These are phyloP conservation scores for Vidua chalybeata DNA, from an alignment of 2,113 vertebrate species.

Conservation along the genomic window DNA sequence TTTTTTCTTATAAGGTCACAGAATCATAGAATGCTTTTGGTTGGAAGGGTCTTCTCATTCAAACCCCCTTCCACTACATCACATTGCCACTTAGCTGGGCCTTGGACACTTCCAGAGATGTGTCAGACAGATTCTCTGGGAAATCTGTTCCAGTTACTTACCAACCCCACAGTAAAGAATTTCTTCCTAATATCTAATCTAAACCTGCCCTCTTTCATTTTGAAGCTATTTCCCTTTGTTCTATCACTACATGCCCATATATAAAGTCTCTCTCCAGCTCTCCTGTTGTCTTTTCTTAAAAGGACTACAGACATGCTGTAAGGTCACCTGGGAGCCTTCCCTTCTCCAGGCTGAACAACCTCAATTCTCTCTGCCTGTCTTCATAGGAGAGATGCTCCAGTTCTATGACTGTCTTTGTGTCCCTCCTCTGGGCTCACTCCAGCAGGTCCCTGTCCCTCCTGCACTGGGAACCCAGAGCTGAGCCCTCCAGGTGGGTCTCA, in stretches of 20 bases:
- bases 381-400: neutral
- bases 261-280: neutral
- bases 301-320: neutral
- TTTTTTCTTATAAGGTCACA: neutral
- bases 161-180: neutral
- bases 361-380: neutral
- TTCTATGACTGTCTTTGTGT: rapidly evolving
- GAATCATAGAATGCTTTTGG: neutral
- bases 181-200: neutral
- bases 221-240: neutral
- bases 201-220: neutral
- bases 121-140: neutral
- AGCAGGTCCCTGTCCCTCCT: neutral
- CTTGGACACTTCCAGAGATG: neutral
- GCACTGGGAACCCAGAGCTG: neutral
- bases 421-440: rapidly evolving
- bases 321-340: too few species aligned
- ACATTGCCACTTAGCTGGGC: neutral
- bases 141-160: neutral
- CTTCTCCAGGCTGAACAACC: neutral
- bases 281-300: neutral
- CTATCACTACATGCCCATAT: neutral
- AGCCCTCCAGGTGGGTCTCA: neutral
- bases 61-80: neutral
- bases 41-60: neutral